Base-by-base conservation (phyloP, 1,140 invertebrate species). In the Drosophila bifasciata region DNA sequence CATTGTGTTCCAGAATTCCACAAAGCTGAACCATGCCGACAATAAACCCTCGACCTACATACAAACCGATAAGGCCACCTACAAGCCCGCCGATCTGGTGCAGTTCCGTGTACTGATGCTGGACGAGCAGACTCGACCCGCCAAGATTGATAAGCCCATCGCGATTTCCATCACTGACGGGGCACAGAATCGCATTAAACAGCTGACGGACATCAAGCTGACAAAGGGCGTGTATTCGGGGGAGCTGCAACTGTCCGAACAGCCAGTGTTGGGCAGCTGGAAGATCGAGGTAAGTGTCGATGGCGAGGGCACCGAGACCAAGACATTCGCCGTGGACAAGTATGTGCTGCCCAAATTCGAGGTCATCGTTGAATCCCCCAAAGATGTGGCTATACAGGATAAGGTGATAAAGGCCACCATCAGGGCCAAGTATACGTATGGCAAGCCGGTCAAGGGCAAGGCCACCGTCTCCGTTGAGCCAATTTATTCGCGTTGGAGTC, bases 291-390 rank as follows among this genome's bases (percentile, higher is more conserved):
- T 95, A 9, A 79, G 91, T 40, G 17, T 72, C 1, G 73, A 67
- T 5, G 81, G 75, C 16, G 55, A 74, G 6, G 45, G 17, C 9
- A 3, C 45, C 9, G 73, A 78, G 21, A 60, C 39, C 0, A 91
- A 91, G 50, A 36, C 51, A 17, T 91, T 91, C 25, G 81, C 90
- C 46, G 91, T 91, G 11, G 96, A 97, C 3, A 96, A 98, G 92
- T 99, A 99, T 91, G 95, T 99, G 23, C 92, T 98, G 32, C 98
- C 98, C 0, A 98, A 98, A 79, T 99, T 98, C 92, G 94, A 98
- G 89, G 96, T 99, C 15, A 93, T 94, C 0, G 94, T 98, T 19
- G 94, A 96, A 50, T 94, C 96, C 0, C 95, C 96, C 1, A 93
- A 95, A 63, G 97, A 97, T 91, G 93, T 96, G 0, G 95, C 96